These are phyloP conservation scores for Prunella strophiata DNA, from an alignment of 2,797 vertebrate species.

Conservation along the genomic window DNA sequence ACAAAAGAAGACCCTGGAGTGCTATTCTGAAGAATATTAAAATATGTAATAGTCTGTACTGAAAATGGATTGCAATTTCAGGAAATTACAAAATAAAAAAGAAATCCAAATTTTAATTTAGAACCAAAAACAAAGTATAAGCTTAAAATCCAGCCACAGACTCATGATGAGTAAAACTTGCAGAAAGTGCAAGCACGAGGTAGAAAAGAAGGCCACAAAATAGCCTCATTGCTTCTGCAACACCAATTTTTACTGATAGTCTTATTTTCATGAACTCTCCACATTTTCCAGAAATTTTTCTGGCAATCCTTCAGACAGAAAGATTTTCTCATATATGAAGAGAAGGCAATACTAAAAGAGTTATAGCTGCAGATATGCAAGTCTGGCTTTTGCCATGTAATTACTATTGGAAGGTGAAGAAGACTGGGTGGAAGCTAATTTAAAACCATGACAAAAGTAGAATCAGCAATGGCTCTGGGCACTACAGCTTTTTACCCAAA, in stretches of 20 bases:
- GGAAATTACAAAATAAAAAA: constrained; percentile 33
- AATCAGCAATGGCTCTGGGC: not conserved
- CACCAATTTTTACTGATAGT: not conserved
- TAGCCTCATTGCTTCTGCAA: not conserved
- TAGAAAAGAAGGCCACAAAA: not conserved
- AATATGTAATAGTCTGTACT: not conserved
- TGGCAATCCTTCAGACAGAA: not conserved
- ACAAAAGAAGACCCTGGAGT: constrained; percentile 27
- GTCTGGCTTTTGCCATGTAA: not conserved
- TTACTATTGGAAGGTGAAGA: not conserved
- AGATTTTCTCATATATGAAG: not conserved
- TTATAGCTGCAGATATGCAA: not conserved
- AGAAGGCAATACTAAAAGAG: not conserved
- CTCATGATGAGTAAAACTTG: not conserved
- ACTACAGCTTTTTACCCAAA: not conserved
- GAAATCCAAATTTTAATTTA: constrained; percentile 20
- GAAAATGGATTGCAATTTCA: constrained; percentile 19
- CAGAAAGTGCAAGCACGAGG: not conserved
- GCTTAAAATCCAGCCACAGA: not conserved
- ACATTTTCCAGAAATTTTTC: not conserved
- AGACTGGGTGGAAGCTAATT: not conserved
- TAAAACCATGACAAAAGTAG: not conserved
- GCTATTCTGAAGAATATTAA: constrained; percentile 14
- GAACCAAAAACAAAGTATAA: not conserved
- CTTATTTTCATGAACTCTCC: not conserved